Evolutionary conservation across 64 coral and sea anemone genomes (phyloP).

Genomic region (Pachyseris speciosa): DNA sequence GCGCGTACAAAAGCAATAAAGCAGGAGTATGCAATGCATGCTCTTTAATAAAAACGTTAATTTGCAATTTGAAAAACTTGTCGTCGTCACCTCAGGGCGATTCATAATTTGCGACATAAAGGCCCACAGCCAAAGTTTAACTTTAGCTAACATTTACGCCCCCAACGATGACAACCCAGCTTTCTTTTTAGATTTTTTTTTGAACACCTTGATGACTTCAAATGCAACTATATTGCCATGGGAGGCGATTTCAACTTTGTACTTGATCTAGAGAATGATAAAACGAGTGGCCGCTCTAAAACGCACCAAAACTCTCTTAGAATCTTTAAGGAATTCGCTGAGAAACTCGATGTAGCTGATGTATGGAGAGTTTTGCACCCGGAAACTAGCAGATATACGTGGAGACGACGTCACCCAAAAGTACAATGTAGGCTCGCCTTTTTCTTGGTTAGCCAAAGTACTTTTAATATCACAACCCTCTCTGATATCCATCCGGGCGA

Average conservation of each 20-base stretch:
- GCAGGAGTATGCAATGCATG: too few relatives aligned
- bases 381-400: neutral
- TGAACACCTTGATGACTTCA: too few relatives aligned
- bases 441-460: neutral
- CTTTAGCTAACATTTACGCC: too few relatives aligned
- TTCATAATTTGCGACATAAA: too few relatives aligned
- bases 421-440: neutral
- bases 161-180: too few relatives aligned
- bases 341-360: conserved; percentile 14
- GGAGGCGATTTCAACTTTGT: conserved; percentile 29
- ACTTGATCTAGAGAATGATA: conserved; percentile 2
- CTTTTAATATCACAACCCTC: neutral
- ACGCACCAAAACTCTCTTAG: neutral
- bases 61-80: too few relatives aligned
- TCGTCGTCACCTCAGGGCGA: too few relatives aligned
- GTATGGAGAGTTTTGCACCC: conserved; percentile 19
- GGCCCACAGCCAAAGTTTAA: too few relatives aligned
- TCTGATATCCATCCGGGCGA: neutral
- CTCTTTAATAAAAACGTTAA: too few relatives aligned
- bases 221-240: too few relatives aligned
- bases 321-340: neutral
- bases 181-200: too few relatives aligned
- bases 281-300: neutral
- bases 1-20: too few relatives aligned
- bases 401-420: neutral